Evolutionary conservation across 2,113 vertebrate genomes (phyloP), one percentile per base, ranked within the genome.

Genomic region (Microcebus murinus): DNA sequence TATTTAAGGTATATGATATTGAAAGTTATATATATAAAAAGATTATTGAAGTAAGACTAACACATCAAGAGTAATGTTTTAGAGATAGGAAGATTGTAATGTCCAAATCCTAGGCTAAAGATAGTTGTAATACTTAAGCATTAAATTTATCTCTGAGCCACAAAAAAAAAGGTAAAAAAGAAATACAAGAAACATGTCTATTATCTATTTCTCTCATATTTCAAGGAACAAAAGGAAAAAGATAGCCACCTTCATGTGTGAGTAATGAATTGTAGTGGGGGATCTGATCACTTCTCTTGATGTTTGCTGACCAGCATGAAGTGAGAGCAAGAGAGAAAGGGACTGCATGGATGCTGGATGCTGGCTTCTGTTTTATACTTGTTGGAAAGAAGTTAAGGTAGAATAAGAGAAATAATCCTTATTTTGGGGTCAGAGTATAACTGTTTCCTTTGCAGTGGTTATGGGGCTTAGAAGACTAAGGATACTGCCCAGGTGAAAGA

Each of bases 71-170:
- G n/a, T 87, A 57, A 79, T n/a, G 14, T 76, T 70, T 89, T 87
- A 13, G 80, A 90, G 87, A 55, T 12, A 83, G 23, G 36, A 20
- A 76, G 15, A 76, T 65, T 79, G 3, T 84, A 80, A 34, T 48
- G 87, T 87, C 9, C n/a, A 77, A 87, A 95, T 85, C 87, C 57
- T 87, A 95, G 63, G 70, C 68, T 68, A 87, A 95, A 17, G 20
- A 79, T 93, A 68, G 68, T 52, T 97, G 14, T 25, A n/a, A 79
- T 90, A 18, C 36, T 34, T 87, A 82, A 88, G 39, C 25, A 73
- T 48, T 67, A 74, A 27, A 82, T 96, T 91, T 88, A 91, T 8
- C 39, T 57, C 3, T 70, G 34, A 96, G 34, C 8, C 21, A 70
- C 45, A 83, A 77, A 8, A 21, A 36, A 50, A 52, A 55, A 57